Percentiles rank a stretch among this genome's conserved stretches.
These are phyloP conservation scores for Cydia splendana DNA, from an alignment of 1,140 invertebrate genomes.

Conservation along the genomic window DNA sequence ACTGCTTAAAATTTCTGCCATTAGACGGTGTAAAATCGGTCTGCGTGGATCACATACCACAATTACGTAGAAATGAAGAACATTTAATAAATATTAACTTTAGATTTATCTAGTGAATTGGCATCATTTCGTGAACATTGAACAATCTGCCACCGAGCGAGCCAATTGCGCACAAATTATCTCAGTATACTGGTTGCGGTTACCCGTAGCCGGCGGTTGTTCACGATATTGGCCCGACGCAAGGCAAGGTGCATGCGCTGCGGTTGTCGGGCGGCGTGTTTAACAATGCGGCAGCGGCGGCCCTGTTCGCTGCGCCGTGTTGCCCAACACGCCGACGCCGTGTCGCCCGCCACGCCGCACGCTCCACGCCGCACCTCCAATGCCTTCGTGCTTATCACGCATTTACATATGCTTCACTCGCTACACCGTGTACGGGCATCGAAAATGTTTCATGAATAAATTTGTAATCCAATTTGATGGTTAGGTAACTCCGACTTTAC, in stretches of 20 bases:
- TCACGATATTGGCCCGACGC: conserved; percentile 20
- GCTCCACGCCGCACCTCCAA: conserved; percentile 43
- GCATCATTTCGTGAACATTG: background rate
- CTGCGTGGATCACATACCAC: too few species aligned
- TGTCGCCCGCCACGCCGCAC: conserved; percentile 39
- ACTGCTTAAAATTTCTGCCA: too few species aligned
- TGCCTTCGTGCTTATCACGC: conserved; percentile 70
- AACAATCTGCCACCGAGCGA: conserved; percentile 15
- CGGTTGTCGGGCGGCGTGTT: conserved; percentile 48
- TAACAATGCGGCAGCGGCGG: conserved; percentile 61
- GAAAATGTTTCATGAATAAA: conserved; percentile 78
- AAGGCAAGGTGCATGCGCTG: conserved; percentile 35
- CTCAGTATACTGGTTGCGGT: conserved; percentile 13
- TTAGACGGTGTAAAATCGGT: too few species aligned
- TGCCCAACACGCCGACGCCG: conserved; percentile 44
- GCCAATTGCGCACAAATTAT: conserved; percentile 14
- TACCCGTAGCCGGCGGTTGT: conserved; percentile 9
- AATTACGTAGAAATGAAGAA: too few species aligned
- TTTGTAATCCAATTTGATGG: conserved; percentile 72
- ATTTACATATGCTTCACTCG: conserved; percentile 74
- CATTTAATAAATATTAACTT: background rate
- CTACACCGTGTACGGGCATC: conserved; percentile 70
- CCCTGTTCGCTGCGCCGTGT: conserved; percentile 42
- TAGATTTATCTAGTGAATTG: background rate
- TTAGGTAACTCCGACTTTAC: conserved; percentile 60